Evolutionary conservation across 2,888 invertebrate genomes (phyloP).

Genomic region (Drosophila nr. perissopoda): DNA sequence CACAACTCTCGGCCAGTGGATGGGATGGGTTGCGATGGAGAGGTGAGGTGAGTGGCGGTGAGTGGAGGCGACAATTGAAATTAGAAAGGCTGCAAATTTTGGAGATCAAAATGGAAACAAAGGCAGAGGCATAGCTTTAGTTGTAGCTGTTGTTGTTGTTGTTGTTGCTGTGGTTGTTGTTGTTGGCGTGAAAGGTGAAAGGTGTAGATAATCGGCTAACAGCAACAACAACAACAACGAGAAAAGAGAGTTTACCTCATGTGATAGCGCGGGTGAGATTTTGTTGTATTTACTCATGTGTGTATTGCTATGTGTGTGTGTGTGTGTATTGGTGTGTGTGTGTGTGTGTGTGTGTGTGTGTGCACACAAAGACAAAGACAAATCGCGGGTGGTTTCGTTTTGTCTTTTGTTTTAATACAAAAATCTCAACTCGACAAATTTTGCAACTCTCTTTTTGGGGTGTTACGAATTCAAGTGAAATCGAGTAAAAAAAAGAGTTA

Average conservation of each 20-base stretch:
- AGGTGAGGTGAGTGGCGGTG: background rate
- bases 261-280: slow-evolving; percentile 73
- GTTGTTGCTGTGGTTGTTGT: slow-evolving; percentile 30
- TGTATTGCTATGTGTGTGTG: background rate
- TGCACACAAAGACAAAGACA: slow-evolving; percentile 35
- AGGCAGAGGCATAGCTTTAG: slow-evolving; percentile 30
- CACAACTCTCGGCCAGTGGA: slow-evolving; percentile 29
- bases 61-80: slow-evolving; percentile 69
- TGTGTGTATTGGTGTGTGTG: slow-evolving; percentile 15
- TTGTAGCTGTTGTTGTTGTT: slow-evolving; percentile 20
- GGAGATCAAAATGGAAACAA: slow-evolving; percentile 56
- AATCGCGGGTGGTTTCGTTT: slow-evolving; percentile 79
- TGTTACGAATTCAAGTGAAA: slow-evolving; percentile 79
- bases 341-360: slow-evolving; percentile 20
- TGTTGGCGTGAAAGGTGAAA: slow-evolving; percentile 69
- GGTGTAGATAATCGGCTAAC: slow-evolving; percentile 72
- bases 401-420: slow-evolving; percentile 62
- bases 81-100: slow-evolving; percentile 74
- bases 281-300: slow-evolving; percentile 12
- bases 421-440: slow-evolving; percentile 63
- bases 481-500: slow-evolving; percentile 54
- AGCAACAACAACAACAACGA: slow-evolving; percentile 36
- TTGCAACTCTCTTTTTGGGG: slow-evolving; percentile 66
- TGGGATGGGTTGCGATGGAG: background rate
- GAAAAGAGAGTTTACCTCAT: slow-evolving; percentile 67